These are phyloP conservation scores for Drosophila obscura DNA, from an alignment of 1,140 invertebrate species.

Conservation along the genomic window DNA sequence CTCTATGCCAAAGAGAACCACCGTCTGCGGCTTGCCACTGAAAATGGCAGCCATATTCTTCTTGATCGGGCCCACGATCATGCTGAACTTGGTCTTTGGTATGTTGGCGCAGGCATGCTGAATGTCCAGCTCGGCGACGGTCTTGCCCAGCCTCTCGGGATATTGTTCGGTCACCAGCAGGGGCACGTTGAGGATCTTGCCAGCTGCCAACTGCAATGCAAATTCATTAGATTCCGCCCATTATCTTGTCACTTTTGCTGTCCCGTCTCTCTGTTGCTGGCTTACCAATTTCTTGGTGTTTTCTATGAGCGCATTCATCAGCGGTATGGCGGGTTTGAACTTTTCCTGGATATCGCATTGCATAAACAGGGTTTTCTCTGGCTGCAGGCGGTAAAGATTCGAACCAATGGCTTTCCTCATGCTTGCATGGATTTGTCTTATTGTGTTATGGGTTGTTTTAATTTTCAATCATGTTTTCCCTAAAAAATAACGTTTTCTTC, in stretches of 20 bases:
- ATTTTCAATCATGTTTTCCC: not conserved
- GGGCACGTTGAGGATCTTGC: constrained; percentile 91
- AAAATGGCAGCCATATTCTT: constrained; percentile 85
- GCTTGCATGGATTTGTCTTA: not conserved
- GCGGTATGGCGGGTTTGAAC: constrained; percentile 88
- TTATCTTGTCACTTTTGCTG: constrained; percentile 45
- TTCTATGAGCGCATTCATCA: constrained; percentile 88
- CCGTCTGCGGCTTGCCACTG: constrained; percentile 85
- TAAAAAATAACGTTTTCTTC: too few relatives aligned
- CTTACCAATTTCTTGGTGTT: constrained; percentile 90
- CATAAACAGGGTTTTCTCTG: constrained; percentile 88
- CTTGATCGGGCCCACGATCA: constrained; percentile 90
- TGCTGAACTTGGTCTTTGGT: constrained; percentile 93
- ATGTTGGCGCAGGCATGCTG: constrained; percentile 87
- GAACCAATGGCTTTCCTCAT: constrained; percentile 11
- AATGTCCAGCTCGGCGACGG: constrained; percentile 90
- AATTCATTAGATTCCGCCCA: constrained; percentile 21
- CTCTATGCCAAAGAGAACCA: constrained; percentile 94
- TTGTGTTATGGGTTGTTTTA: not conserved
- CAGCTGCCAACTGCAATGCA: constrained; percentile 86
- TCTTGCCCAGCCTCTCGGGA: constrained; percentile 90
- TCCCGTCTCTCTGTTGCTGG: constrained; percentile 48
- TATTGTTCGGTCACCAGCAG: constrained; percentile 93
- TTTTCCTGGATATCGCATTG: constrained; percentile 95
- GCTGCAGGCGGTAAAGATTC: constrained; percentile 42